Base-by-base conservation (phyloP, 2,888 invertebrate species). In the Strigamia maritima region DNA sequence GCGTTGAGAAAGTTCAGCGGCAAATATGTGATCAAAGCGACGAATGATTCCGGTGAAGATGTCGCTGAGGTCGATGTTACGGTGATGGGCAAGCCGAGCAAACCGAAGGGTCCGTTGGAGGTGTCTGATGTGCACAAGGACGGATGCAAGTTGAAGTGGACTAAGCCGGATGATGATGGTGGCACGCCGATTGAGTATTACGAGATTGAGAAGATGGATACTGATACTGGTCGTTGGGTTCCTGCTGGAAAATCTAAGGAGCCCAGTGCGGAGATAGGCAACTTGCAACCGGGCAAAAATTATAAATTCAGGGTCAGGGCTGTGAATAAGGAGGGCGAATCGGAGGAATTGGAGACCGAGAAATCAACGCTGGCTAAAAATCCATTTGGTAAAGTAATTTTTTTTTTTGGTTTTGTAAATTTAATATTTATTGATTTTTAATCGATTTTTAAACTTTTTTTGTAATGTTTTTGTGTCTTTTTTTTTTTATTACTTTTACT, bases 301-400 rank as follows among this genome's bases (percentile, higher is more conserved):
- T 99, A 98, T 88, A 97, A 98, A 88, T 99, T 98, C 90, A 89
- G 98, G 79, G 98, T 99, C 0, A 91, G 94, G 80, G 98, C 98
- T 28, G 95, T 96, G 79, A 99, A 99, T 86, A 93, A 95, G 85
- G 97, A 97, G 89, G 99, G 99, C 80, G 92, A 92, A 85, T 97
- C 98, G 12, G 98, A 98, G 84, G 98, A 98, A 0, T 89, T 98
- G 26, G 93, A 94, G 0, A 93, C 95, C 0, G 90, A 92, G 2
- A 92, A 94, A 86, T 89, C 93, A 1, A 93, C 93, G 79, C 93
- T 94, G 86, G 98, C 98, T 76, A 98, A 98, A 88, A 98, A 99
- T 92, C 98, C 98, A 76, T 99, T 93, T 87, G 95, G 92, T 92
- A n/a, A 75, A 76, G 49, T 49, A 4, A 16, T 49, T n/a, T n/a